These are phyloP conservation scores for Schmidtea mediterranea DNA, from an alignment of 1,140 invertebrate genomes.

Conservation along the genomic window DNA sequence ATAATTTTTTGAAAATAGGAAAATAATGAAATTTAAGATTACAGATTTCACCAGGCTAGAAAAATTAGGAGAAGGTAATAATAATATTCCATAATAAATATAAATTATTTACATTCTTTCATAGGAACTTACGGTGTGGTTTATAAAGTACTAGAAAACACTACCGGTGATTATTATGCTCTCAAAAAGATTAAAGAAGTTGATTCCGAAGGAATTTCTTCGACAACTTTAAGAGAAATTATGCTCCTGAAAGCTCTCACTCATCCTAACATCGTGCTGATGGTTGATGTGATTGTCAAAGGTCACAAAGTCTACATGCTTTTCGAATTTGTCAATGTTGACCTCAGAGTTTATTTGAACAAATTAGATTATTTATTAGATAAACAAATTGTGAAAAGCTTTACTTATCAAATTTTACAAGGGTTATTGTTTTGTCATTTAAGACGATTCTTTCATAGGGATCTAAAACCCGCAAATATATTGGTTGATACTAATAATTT, in stretches of 20 bases:
- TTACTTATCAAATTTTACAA: conserved; percentile 57
- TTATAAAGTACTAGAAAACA: conserved; percentile 62
- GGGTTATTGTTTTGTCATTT: conserved; percentile 85
- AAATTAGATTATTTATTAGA: background rate
- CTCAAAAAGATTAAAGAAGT: conserved; percentile 81
- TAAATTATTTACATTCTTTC: no score
- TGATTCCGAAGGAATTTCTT: conserved; percentile 75
- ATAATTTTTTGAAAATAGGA: no score
- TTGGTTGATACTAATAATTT: conserved; percentile 64
- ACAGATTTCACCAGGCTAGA: no score
- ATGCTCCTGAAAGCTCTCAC: conserved; percentile 57
- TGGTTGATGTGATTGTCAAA: conserved; percentile 50
- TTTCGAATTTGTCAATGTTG: conserved; percentile 91
- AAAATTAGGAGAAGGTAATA: conserved; percentile 60
- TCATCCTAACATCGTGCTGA: conserved; percentile 59
- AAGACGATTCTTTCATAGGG: conserved; percentile 66
- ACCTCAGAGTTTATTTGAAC: conserved; percentile 88
- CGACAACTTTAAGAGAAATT: conserved; percentile 72
- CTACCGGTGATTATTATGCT: conserved; percentile 56
- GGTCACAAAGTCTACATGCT: conserved; percentile 66
- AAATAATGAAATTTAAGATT: no score
- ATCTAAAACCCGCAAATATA: conserved; percentile 92
- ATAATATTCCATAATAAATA: no score
- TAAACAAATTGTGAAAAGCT: conserved; percentile 26
- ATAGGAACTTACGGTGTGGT: conserved; percentile 82